Percentiles rank a stretch among this genome's conserved stretches.
Conservation (phyloP, 1,140 invertebrate genomes). For the Anastrepha ludens region DNA sequence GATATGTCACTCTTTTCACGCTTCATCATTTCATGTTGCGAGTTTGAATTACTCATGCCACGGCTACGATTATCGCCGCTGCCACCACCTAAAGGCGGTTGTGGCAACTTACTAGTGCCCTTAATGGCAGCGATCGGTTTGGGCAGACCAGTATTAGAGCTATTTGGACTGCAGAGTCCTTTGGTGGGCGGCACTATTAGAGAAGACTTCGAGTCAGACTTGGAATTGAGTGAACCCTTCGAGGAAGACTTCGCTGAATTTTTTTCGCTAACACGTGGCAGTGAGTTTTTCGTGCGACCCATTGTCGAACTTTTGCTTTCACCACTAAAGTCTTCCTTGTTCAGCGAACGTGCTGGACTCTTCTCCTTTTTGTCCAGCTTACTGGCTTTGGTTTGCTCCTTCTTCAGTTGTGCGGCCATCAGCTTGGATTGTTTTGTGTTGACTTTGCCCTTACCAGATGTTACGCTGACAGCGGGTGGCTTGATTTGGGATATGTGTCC, state of each 20-base stretch:
- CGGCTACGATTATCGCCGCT: conserved; percentile 56
- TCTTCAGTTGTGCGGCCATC: conserved; percentile 68
- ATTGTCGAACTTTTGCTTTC: conserved; percentile 68
- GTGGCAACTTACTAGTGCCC: conserved; percentile 83
- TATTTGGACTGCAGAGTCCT: conserved; percentile 64
- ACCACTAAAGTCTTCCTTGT: conserved; percentile 67
- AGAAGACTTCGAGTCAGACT: conserved; percentile 70
- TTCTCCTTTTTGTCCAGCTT: conserved; percentile 71
- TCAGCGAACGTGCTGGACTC: conserved; percentile 69
- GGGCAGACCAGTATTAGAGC: conserved; percentile 83
- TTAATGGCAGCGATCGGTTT: conserved; percentile 93
- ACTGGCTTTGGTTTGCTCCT: conserved; percentile 63
- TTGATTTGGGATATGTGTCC: conserved; percentile 70
- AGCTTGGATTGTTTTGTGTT: conserved; percentile 71
- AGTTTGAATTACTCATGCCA: conserved; percentile 53
- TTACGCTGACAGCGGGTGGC: conserved; percentile 66
- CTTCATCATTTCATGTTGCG: conserved; percentile 61
- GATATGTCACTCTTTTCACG: conserved; percentile 72
- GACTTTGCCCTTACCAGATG: conserved; percentile 60
- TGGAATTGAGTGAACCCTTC: conserved; percentile 69
- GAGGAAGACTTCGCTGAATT: conserved; percentile 68
- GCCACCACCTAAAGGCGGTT: conserved; percentile 64
- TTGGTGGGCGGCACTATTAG: conserved; percentile 63
- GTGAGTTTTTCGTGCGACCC: conserved; percentile 64
- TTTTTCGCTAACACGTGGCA: conserved; percentile 63